A percentile compares a stretch with the other conserved stretches of the same genome.
These are phyloP conservation scores for Phyllotis vaccarum DNA, from an alignment of 2,797 vertebrate genomes.

Conservation along the genomic window DNA sequence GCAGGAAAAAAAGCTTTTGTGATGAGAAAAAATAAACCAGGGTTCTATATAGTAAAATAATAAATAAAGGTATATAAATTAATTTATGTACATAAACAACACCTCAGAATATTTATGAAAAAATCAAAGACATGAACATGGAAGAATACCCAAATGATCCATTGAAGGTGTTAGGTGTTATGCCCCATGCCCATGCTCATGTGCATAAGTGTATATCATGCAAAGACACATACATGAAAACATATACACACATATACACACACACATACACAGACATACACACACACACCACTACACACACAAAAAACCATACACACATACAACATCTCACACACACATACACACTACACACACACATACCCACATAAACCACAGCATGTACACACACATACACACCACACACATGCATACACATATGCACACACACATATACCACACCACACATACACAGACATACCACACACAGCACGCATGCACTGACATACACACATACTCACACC, in stretches of 20 bases:
- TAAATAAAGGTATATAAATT: neutral
- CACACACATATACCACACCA: too few relatives aligned
- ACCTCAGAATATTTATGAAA: neutral
- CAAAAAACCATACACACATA: neutral
- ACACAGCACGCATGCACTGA: too few relatives aligned
- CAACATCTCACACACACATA: too few relatives aligned
- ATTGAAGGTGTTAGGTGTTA: neutral
- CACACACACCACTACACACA: neutral
- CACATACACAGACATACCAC: too few relatives aligned
- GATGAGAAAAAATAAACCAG: neutral
- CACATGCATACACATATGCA: too few relatives aligned
- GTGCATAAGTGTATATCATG: neutral
- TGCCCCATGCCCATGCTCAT: neutral
- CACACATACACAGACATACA: neutral
- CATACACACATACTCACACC: too few relatives aligned
- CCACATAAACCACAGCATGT: too few relatives aligned
- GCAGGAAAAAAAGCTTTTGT: neutral
- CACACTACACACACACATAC: too few relatives aligned
- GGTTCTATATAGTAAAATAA: neutral
- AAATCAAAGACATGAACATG: neutral
- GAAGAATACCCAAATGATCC: neutral
- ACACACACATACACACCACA: too few relatives aligned
- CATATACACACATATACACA: neutral
- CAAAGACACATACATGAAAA: neutral
- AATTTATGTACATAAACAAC: neutral